phyloP scores from a whole-genome alignment of 2,888 invertebrate genomes.

The Hemistola chrysoprasaria region DNA sequence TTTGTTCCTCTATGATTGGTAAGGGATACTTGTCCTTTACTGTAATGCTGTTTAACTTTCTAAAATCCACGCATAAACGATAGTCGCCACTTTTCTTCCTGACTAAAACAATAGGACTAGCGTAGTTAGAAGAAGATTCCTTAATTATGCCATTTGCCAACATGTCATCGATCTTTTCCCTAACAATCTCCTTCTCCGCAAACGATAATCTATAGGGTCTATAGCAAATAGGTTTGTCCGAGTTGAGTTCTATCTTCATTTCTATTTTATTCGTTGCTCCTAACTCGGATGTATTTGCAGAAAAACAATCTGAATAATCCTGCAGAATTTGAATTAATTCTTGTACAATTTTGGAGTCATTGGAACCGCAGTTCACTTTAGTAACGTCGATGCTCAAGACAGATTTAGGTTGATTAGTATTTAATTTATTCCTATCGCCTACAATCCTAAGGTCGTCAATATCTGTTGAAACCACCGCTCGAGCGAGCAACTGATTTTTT shows the following conservation, averaged over 20 bases:
- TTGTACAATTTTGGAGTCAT: too few relatives aligned
- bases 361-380: neutral
- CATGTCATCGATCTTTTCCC: neutral
- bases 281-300: too few relatives aligned
- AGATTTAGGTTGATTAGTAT: neutral
- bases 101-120: constrained; percentile 3
- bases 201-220: too few relatives aligned
- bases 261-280: neutral
- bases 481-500: neutral
- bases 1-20: constrained; percentile 1
- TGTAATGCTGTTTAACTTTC: neutral
- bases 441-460: neutral
- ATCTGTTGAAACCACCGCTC: neutral
- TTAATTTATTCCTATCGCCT: neutral
- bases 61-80: constrained; percentile 3
- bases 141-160: neutral
- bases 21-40: neutral
- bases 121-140: neutral
- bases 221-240: too few relatives aligned
- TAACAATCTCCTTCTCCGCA: too few relatives aligned
- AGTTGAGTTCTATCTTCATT: too few relatives aligned
- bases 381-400: neutral
- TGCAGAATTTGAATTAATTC: too few relatives aligned
- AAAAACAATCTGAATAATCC: too few relatives aligned
- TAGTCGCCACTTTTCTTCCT: constrained; percentile 1